Evolutionary conservation across 2,113 vertebrate genomes (phyloP).

Genomic region (Aramus guarauna): DNA sequence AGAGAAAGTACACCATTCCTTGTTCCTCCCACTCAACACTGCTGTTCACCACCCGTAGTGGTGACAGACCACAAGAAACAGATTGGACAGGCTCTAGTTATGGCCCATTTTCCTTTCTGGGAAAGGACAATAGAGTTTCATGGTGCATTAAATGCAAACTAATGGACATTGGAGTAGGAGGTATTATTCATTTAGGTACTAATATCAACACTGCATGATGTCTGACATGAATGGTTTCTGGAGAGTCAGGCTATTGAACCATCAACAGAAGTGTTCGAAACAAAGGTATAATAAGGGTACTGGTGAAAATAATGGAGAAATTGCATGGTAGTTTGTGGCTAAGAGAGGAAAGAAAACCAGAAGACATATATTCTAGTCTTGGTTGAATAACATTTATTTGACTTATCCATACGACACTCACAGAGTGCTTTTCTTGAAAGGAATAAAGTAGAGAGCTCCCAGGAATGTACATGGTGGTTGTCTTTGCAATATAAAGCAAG

Average conservation of each 20-base stretch:
- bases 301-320: background rate
- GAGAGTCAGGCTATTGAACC: background rate
- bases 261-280: background rate
- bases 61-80: background rate
- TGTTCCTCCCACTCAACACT: background rate
- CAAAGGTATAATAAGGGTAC: background rate
- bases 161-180: background rate
- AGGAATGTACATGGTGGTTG: background rate
- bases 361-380: background rate
- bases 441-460: background rate
- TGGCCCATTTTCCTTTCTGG: accelerated
- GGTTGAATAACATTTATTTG: background rate
- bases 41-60: background rate
- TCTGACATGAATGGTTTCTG: background rate
- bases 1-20: background rate
- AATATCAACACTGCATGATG: background rate
- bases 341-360: background rate
- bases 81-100: background rate
- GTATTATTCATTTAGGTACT: background rate
- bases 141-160: background rate
- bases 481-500: background rate
- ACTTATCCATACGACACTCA: background rate
- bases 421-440: background rate
- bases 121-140: background rate
- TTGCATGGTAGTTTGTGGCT: background rate